Conservation (phyloP, 2,888 invertebrate species). For the Drosophila maculinotata region DNA sequence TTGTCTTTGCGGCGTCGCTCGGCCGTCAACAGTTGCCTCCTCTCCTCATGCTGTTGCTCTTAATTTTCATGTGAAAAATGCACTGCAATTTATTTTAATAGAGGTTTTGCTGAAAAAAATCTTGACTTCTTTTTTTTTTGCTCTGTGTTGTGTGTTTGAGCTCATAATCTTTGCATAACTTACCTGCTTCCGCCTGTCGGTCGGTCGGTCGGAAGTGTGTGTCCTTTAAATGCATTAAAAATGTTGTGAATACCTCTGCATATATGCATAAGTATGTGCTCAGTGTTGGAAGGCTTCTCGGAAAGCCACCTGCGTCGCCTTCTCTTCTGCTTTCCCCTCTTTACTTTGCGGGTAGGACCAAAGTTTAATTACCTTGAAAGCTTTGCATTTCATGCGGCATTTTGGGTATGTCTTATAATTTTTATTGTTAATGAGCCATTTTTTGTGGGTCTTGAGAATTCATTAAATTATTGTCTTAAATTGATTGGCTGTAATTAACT, state of each 20-base stretch:
- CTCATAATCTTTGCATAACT: constrained; percentile 64
- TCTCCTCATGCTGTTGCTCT: constrained; percentile 36
- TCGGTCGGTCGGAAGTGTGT: constrained; percentile 10
- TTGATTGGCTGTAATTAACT: constrained; percentile 37
- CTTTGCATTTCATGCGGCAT: constrained; percentile 28
- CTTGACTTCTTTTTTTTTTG: constrained; percentile 31
- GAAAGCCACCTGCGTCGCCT: not conserved
- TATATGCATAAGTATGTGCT: constrained; percentile 40
- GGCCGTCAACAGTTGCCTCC: constrained; percentile 27
- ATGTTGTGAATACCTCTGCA: constrained; percentile 45
- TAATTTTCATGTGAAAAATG: constrained; percentile 72
- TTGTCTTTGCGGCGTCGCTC: constrained; percentile 49
- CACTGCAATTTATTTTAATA: constrained; percentile 76
- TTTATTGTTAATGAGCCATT: constrained; percentile 55
- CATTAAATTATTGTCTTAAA: constrained; percentile 39
- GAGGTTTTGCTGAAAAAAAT: constrained; percentile 53
- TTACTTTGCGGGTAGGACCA: constrained; percentile 20
- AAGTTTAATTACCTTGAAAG: constrained; percentile 70
- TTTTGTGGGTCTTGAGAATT: constrained; percentile 38
- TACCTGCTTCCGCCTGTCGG: constrained; percentile 23
- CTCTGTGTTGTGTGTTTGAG: constrained; percentile 29
- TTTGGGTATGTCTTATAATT: constrained; percentile 49
- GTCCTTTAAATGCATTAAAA: constrained; percentile 65
- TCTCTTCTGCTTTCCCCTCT: not conserved
- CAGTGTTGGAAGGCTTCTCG: not conserved